Base-by-base conservation (phyloP, 2,113 vertebrate species). In the Micronisus gabar region DNA sequence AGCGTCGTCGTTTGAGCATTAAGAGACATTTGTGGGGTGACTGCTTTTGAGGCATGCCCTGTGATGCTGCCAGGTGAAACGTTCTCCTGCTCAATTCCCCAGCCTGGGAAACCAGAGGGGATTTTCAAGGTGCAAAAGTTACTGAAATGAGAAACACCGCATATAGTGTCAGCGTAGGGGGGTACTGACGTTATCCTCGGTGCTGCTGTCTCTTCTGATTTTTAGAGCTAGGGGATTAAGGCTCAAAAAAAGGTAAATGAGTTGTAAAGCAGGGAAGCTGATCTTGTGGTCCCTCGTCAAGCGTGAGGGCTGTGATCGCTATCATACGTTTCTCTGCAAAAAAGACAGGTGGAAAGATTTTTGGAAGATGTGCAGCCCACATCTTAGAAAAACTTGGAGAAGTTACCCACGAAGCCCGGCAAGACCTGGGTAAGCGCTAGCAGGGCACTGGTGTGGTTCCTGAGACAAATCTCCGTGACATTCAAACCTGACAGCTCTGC, bases 1-100 rank as follows among this genome's bases (percentile, higher is more conserved):
- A 14, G 20, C 1, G 4, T 34, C 4, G 1, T 6, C 4, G 38
- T 3, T 20, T 3, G 53, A 47, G 81, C 41, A 26, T 36, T 4
- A 36, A 56, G 34, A 74, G 66, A 9, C n/a, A 55, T 30, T 2
- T 15, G 52, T 6, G 56, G 78, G 59, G 19, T 52, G 22, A 1
- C 17, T 2, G 29, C 7, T 20, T 27, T 29, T 3, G 6, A 29
- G 67, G 52, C 8, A 2, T 11, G 30, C 2, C 6, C 13, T 2
- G 6, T 0, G 63, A 45, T 29, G 47, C 26, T 32, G 22, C 2
- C 20, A 9, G 27, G 22, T 8, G 41, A 59, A 8, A 4, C 2
- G 21, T 25, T 72, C 25, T 62, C 38, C 43, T 29, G 2, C 4
- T 10, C 27, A 13, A 2, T 11, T 17, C 30, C 5, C 3, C 58